Conservation (phyloP, 2,113 vertebrate genomes). For the Pangasianodon gigas region DNA sequence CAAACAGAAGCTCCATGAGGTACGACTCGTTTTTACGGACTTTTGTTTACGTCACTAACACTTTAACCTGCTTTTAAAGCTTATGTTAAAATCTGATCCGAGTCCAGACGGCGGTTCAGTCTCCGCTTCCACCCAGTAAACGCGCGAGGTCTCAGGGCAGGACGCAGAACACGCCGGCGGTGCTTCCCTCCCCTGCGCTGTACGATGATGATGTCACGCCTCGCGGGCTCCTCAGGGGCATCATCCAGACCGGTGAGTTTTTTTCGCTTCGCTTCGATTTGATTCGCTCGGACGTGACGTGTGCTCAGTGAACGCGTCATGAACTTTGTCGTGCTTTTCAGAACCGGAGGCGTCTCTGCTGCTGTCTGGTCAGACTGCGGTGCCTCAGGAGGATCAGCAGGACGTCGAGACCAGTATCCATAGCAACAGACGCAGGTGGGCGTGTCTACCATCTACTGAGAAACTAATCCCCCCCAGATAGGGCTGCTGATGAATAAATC, state of each 20-base stretch:
- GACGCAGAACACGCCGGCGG: neutral
- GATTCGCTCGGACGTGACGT: no score
- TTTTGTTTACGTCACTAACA: neutral
- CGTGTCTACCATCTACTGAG: neutral
- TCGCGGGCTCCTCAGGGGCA: conserved; percentile 69
- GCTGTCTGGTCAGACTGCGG: conserved; percentile 51
- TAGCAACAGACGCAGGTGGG: conserved; percentile 60
- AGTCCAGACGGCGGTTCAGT: conserved; percentile 64
- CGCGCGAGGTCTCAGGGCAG: conserved; percentile 1
- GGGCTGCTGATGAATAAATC: neutral
- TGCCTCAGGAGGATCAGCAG: conserved; percentile 38
- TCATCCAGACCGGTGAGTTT: conserved; percentile 67
- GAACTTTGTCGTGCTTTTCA: conserved; percentile 49
- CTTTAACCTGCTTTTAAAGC: neutral
- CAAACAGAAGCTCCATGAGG: conserved; percentile 67
- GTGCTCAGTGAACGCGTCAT: neutral
- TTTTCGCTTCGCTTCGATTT: no score
- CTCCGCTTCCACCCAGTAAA: conserved; percentile 50
- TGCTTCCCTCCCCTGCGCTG: conserved; percentile 35
- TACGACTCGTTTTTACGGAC: conserved; percentile 13
- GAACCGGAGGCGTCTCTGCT: conserved; percentile 67
- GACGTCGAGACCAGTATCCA: conserved; percentile 39
- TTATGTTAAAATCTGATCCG: neutral
- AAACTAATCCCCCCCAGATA: neutral
- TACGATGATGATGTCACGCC: conserved; percentile 67